Base-by-base conservation (phyloP, 2,888 invertebrate genomes). In the Dynastes grantii region DNA sequence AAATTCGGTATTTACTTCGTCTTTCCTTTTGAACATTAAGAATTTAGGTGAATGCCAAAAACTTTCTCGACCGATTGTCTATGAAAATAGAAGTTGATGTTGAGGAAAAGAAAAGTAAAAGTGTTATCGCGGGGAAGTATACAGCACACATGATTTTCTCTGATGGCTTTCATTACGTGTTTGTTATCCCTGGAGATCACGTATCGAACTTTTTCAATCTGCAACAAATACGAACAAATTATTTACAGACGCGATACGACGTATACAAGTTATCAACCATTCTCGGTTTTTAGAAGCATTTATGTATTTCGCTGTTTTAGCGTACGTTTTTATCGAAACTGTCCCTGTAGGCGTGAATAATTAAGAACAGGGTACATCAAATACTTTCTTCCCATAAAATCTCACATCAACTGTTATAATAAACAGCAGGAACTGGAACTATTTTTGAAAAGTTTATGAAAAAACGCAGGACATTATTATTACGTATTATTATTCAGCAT, bases 151-250 rank as follows among this genome's bases (percentile, higher is more conserved):
- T 67, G 73, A 53, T 65, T 67, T 37, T 16, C 49, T 45, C 55
- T 61, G 68, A 64, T 58, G 58, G 80, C 68, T 82, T 82, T 82
- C 82, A 82, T 83, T 83, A 81, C 76, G 77, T 63, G 76, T 78
- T 79, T 68, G 76, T 75, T 77, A 78, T 78, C 65, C 78, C 45
- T 61, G 27, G 58, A 77, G 80, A 51, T 77, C 70, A 64, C 78
- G 78, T 73, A 76, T 53, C 76, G 67, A 81, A 80, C 65, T 82
- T 83, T 82, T 82, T 81, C 82, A 83, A 83, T 83, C 83, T 82
- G 83, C 78, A 76, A 61, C 76, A 80, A 83, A 82, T 83, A 79
- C 71, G 78, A 76, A 82, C 82, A 82, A 83, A 83, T 82, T 82
- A 82, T 80, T 80, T 80, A 78, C 80, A 82, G 81, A 73, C 76